Evolutionary conservation across 2,888 invertebrate species (phyloP).

Genomic region (Cryptophagus acutangulus): DNA sequence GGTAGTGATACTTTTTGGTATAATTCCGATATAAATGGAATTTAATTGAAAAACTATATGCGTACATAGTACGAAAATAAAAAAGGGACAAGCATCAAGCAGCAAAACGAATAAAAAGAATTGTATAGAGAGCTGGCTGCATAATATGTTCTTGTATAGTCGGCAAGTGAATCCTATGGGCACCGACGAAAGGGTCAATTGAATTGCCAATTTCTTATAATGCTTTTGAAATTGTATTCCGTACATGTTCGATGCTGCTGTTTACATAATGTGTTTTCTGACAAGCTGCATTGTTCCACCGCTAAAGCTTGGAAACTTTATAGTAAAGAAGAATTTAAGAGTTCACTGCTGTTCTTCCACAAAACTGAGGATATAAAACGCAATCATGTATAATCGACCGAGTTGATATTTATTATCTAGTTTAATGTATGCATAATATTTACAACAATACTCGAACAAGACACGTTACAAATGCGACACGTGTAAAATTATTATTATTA

Average conservation of each 20-base stretch:
- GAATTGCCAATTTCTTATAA: constrained; percentile 43
- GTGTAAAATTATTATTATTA: neutral
- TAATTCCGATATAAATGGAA: too few relatives aligned
- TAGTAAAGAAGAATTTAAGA: constrained; percentile 20
- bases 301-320: neutral
- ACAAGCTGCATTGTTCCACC: constrained; percentile 29
- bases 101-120: neutral
- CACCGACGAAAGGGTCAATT: constrained; percentile 36
- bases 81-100: too few relatives aligned
- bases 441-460: neutral
- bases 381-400: too few relatives aligned
- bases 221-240: constrained; percentile 39
- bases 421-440: neutral
- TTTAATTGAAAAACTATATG: too few relatives aligned
- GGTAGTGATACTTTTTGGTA: too few relatives aligned
- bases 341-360: constrained; percentile 21
- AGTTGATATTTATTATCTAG: too few relatives aligned
- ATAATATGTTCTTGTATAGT: too few relatives aligned
- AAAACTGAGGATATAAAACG: too few relatives aligned
- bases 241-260: constrained; percentile 38
- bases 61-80: too few relatives aligned
- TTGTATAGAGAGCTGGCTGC: too few relatives aligned
- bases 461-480: constrained; percentile 1
- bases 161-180: too few relatives aligned
- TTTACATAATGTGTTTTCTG: constrained; percentile 39